Conservation (phyloP, 2,888 invertebrate genomes). For the Pristionchus maxplancki region DNA sequence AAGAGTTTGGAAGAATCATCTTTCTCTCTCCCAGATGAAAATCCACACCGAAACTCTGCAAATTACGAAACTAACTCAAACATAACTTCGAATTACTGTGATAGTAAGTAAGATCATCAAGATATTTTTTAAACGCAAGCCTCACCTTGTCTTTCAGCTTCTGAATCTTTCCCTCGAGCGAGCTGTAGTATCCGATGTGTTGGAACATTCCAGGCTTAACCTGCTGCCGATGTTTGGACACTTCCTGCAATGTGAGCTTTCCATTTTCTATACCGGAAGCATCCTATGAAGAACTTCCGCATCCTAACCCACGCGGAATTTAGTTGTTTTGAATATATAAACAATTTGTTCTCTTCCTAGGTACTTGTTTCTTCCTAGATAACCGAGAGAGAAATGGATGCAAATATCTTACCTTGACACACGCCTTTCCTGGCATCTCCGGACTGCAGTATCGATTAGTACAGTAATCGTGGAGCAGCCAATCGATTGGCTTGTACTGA, state of each 20-base stretch:
- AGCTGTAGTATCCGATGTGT: slow-evolving; percentile 95
- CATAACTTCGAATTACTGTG: no score
- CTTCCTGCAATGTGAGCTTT: slow-evolving; percentile 1
- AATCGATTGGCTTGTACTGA: slow-evolving; percentile 95
- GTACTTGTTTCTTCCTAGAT: no score
- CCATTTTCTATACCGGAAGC: not conserved
- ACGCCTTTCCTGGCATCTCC: slow-evolving; percentile 87
- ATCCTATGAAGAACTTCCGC: not conserved
- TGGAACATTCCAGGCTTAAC: slow-evolving; percentile 94
- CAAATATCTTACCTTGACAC: slow-evolving; percentile 80
- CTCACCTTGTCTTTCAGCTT: slow-evolving; percentile 86
- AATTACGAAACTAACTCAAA: no score
- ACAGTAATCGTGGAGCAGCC: slow-evolving; percentile 92
- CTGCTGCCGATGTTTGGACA: slow-evolving; percentile 77
- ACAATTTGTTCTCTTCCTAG: no score
- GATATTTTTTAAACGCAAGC: no score
- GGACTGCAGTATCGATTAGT: slow-evolving; percentile 89
- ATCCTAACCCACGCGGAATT: not conserved
- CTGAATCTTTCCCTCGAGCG: slow-evolving; percentile 95
- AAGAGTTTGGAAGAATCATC: no score
- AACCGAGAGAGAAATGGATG: no score
- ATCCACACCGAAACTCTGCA: not conserved
- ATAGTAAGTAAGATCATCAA: no score
- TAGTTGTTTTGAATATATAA: not conserved
- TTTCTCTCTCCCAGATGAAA: not conserved